Base-by-base conservation (phyloP, 2,888 invertebrate species). In the Steinernema scapterisci region DNA sequence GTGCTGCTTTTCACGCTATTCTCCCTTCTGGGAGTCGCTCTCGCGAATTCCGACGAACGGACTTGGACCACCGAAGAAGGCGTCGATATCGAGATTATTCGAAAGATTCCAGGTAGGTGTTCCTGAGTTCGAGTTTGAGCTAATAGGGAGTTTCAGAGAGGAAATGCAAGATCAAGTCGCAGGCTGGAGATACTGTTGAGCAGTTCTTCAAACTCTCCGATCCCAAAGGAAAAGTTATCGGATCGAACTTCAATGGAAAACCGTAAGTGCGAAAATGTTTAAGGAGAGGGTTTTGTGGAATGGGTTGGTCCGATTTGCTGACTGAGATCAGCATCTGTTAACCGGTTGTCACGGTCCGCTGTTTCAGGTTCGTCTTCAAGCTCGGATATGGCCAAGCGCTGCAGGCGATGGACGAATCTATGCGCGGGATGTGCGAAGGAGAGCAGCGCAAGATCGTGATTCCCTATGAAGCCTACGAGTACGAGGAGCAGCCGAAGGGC, bases 31-130 rank as follows among this genome's bases (percentile, higher is more conserved):
- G 46, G 38, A 46, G 38, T 48, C 70, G 76, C n/a, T n/a, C 72
- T 38, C 70, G 73, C 19, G 23, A 38, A 38, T 48, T 77, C 71
- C 16, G 82, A 83, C 71, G 81, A 83, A 45, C 77, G 86, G 31
- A 79, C 79, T 27, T 86, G 86, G 86, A 81, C 80, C 21, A 85
- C 86, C 11, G 86, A 86, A 7, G 86, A 86, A 21, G 86, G 86
- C 13, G 79, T 87, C 52, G 80, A 84, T 52, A 83, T 86, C 56
- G 86, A 86, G 74, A 86, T 86, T 76, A 86, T 86, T 76, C 85
- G 86, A 73, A 86, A 85, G 74, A 85, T 86, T 56, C 81, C 84
- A 25, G 85, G 85, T 84, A 48, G 21, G 70, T 7, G 21, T 25
- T 45, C 25, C 6, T 1, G 21, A 23, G 11, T n/a, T 23, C 21